phyloP scores from a whole-genome alignment of 2,888 invertebrate species.

The Rutpela maculata region DNA sequence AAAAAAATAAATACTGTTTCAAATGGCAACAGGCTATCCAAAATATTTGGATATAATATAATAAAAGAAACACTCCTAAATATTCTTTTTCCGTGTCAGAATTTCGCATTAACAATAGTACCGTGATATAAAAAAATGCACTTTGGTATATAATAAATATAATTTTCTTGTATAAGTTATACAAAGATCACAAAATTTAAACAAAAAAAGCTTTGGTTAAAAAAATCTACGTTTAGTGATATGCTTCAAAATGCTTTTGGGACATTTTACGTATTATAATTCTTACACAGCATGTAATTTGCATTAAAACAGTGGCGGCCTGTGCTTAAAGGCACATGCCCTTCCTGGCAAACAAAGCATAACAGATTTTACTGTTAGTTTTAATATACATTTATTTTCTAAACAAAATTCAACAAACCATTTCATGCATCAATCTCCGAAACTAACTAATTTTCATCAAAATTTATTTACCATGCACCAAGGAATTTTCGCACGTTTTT shows the following conservation, averaged over 20 bases:
- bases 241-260: conserved; percentile 30
- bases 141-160: conserved; percentile 36
- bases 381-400: no score
- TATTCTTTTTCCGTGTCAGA: not conserved
- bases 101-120: conserved; percentile 18
- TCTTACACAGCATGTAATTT: conserved; percentile 24
- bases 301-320: no score
- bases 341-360: no score
- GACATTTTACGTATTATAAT: conserved; percentile 10
- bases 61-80: conserved; percentile 12
- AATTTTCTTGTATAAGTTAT: conserved; percentile 29
- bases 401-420: no score
- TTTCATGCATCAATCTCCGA: no score
- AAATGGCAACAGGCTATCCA: conserved; percentile 34
- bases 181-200: conserved; percentile 36
- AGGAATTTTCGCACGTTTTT: no score
- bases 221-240: conserved; percentile 36
- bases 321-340: no score
- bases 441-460: no score
- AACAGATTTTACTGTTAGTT: no score
- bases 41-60: not conserved
- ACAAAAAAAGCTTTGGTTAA: conserved; percentile 33
- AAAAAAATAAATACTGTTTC: conserved; percentile 20
- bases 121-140: conserved; percentile 37
- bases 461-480: no score